Percentiles rank a stretch among this genome's conserved stretches.
Conservation (phyloP, 2,113 vertebrate species). For the Chloroceryle aenea region DNA sequence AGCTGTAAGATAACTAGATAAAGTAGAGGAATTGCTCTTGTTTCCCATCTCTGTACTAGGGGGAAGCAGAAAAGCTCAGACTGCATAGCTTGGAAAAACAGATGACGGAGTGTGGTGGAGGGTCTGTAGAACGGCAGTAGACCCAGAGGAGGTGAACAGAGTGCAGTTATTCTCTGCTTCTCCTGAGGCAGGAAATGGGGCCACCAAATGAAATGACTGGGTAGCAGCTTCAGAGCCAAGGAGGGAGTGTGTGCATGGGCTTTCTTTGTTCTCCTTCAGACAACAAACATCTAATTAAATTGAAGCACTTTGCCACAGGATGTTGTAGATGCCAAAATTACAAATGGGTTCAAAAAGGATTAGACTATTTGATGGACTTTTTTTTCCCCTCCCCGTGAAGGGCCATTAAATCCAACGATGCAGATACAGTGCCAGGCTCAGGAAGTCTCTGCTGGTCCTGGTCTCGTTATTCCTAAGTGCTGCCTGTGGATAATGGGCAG, state of each 20-base stretch:
- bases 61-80: not conserved
- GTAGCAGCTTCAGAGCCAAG: not conserved
- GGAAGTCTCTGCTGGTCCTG: conserved; percentile 21
- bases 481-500: conserved; percentile 6
- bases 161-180: not conserved
- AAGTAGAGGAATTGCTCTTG: not conserved
- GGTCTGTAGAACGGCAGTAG: not conserved
- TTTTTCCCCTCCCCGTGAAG: not conserved
- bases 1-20: not conserved
- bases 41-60: not conserved
- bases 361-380: conserved; percentile 33
- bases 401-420: conserved; percentile 35
- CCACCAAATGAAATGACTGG: conserved; percentile 50
- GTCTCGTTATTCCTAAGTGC: not conserved
- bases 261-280: conserved; percentile 66
- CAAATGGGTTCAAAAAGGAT: conserved; percentile 53
- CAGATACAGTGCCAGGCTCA: not conserved
- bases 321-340: conserved; percentile 63
- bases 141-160: not conserved
- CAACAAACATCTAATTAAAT: conserved; percentile 65
- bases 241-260: conserved; percentile 11
- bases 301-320: conserved; percentile 65
- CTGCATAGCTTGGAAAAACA: not conserved
- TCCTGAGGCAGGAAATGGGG: conserved; percentile 37
- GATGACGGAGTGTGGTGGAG: not conserved